Conservation (phyloP, 2,797 vertebrate species). For the Hemibagrus guttatus region DNA sequence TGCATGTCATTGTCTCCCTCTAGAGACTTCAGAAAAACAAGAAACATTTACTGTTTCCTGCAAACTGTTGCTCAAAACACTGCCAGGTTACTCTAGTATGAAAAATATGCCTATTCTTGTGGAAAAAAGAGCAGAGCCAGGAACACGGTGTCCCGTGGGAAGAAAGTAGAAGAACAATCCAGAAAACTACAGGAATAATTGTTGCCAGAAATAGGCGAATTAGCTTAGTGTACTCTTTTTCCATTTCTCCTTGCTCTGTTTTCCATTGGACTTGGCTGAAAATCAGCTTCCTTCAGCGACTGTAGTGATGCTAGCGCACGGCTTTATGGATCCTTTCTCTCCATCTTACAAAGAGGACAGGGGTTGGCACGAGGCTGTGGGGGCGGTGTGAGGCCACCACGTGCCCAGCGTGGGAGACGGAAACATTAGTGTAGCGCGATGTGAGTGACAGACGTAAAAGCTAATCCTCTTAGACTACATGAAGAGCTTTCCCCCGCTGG, state of each 20-base stretch:
- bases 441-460: conserved; percentile 54
- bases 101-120: conserved; percentile 30
- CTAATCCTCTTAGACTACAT: conserved; percentile 61
- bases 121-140: conserved; percentile 41
- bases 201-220: conserved; percentile 37
- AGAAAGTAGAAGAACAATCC: conserved; percentile 33
- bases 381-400: conserved; percentile 28
- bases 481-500: conserved; percentile 44
- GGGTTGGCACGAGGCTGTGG: conserved; percentile 36
- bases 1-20: conserved; percentile 5
- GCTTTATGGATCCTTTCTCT: conserved; percentile 43
- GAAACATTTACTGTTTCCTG: conserved; percentile 2
- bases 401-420: conserved; percentile 46
- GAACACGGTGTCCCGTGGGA: conserved; percentile 40
- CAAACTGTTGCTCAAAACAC: conserved; percentile 32
- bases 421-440: conserved; percentile 45
- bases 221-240: conserved; percentile 20
- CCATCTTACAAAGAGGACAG: conserved; percentile 21
- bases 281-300: conserved; percentile 41
- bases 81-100: conserved; percentile 23
- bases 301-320: conserved; percentile 32
- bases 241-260: conserved; percentile 6
- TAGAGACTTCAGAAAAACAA: conserved; percentile 9
- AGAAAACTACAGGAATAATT: conserved; percentile 39
- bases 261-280: conserved; percentile 32